Conservation (phyloP, 2,797 vertebrate species). For the Poeciliopsis turneri region DNA sequence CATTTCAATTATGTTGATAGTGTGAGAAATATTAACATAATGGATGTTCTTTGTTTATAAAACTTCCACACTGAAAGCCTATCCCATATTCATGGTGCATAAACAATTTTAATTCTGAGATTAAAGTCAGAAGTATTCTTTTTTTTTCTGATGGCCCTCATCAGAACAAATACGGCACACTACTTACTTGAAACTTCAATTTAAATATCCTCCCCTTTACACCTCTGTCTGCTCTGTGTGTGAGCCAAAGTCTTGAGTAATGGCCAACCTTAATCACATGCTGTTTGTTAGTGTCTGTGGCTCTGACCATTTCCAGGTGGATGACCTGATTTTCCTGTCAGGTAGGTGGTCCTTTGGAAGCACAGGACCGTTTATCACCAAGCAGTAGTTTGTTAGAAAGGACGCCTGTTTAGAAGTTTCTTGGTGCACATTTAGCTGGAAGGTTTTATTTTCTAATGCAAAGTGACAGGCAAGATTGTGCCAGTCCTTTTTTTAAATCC, state of each 20-base stretch:
- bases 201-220: slow-evolving; percentile 31
- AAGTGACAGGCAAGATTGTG: slow-evolving; percentile 93
- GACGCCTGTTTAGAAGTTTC: slow-evolving; percentile 78
- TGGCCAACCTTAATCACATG: slow-evolving; percentile 66
- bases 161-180: not conserved
- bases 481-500: slow-evolving; percentile 74
- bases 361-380: slow-evolving; percentile 82
- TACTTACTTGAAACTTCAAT: not conserved
- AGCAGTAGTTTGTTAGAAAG: slow-evolving; percentile 83
- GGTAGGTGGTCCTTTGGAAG: slow-evolving; percentile 80
- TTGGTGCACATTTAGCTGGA: slow-evolving; percentile 65
- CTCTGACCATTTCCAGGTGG: slow-evolving; percentile 78
- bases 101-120: no score
- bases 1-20: no score
- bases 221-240: slow-evolving; percentile 44
- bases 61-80: no score
- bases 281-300: slow-evolving; percentile 77
- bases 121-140: no score
- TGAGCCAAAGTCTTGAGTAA: slow-evolving; percentile 65
- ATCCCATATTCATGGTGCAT: no score
- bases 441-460: slow-evolving; percentile 89
- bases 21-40: no score
- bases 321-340: slow-evolving; percentile 73
- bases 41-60: no score
- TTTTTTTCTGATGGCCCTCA: no score